Percentiles rank a stretch among this genome's conserved stretches.
Conservation (phyloP, 2,113 vertebrate genomes). For the Thalassoma bifasciatum region DNA sequence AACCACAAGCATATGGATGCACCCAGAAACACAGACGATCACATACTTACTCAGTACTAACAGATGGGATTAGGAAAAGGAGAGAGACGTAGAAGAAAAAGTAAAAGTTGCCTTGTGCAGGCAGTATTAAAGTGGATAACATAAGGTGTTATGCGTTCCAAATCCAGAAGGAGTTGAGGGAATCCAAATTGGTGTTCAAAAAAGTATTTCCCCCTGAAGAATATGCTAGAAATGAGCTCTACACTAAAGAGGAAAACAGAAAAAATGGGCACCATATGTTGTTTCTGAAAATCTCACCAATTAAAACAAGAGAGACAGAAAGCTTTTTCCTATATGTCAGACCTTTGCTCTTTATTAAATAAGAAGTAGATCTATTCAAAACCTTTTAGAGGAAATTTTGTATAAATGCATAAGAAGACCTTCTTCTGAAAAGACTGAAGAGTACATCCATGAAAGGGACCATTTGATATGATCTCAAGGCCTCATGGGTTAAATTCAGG, state of each 20-base stretch:
- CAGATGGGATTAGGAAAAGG: constrained; percentile 31
- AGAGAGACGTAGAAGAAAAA: background rate
- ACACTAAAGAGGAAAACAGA: background rate
- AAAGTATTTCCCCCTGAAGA: background rate
- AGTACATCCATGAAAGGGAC: constrained; percentile 9
- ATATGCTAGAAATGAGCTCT: background rate
- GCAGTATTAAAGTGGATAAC: background rate
- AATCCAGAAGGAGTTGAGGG: constrained; percentile 8
- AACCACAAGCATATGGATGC: constrained; percentile 49
- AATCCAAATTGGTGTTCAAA: background rate
- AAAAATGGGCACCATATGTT: background rate
- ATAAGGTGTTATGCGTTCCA: constrained; percentile 5
- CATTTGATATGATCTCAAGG: constrained; percentile 36
- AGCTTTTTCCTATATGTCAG: background rate
- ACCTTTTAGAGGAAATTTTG: background rate
- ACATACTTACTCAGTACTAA: constrained; percentile 20
- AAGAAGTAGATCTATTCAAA: background rate
- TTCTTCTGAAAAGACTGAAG: background rate
- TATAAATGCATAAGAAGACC: background rate
- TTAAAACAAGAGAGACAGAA: background rate
- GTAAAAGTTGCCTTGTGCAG: constrained; percentile 4
- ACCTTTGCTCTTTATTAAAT: background rate
- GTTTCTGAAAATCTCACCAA: too few relatives aligned
- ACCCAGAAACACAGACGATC: constrained; percentile 42
- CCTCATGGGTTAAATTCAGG: constrained; percentile 27